phyloP scores from a whole-genome alignment of 2,797 vertebrate genomes.

The Typhlichthys eigenmanni region DNA sequence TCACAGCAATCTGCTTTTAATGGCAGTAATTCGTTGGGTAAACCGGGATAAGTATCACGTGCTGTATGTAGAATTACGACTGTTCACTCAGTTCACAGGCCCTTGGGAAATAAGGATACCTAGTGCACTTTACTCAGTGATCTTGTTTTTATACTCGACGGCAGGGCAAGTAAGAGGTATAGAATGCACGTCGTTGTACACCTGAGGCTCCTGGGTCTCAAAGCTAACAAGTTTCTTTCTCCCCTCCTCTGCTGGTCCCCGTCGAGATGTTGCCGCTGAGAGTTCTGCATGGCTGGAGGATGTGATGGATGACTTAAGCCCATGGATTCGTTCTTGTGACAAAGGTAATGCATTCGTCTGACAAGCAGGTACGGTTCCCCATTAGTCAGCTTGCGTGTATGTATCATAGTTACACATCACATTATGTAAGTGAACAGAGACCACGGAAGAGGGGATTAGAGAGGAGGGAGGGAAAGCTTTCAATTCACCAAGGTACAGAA shows the following conservation, averaged over 20 bases:
- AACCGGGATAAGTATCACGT: conserved; percentile 40
- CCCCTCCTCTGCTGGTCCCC: conserved; percentile 21
- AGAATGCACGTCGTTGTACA: not conserved
- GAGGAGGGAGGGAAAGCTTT: conserved; percentile 26
- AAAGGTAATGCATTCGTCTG: conserved; percentile 53
- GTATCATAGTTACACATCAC: conserved; percentile 43
- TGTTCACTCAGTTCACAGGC: conserved; percentile 12
- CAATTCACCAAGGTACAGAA: conserved; percentile 24
- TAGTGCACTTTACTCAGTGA: conserved; percentile 4
- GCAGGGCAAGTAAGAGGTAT: conserved; percentile 6
- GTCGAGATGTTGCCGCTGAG: conserved; percentile 23
- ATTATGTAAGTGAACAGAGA: conserved; percentile 46
- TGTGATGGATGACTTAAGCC: conserved; percentile 47
- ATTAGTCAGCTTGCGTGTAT: conserved; percentile 49
- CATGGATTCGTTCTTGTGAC: conserved; percentile 43
- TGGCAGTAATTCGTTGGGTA: conserved; percentile 61
- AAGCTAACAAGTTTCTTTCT: conserved; percentile 12
- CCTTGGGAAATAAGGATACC: conserved; percentile 6
- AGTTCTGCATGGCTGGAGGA: conserved; percentile 41
- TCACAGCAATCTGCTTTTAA: conserved; percentile 61
- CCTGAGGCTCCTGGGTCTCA: conserved; percentile 16
- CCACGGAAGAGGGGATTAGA: conserved; percentile 52
- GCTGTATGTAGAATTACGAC: conserved; percentile 18
- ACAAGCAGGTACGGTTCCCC: conserved; percentile 41
- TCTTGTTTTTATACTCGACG: conserved; percentile 26